phyloP scores from a whole-genome alignment of 2,113 vertebrate genomes.

The Cyrtonyx montezumae region DNA sequence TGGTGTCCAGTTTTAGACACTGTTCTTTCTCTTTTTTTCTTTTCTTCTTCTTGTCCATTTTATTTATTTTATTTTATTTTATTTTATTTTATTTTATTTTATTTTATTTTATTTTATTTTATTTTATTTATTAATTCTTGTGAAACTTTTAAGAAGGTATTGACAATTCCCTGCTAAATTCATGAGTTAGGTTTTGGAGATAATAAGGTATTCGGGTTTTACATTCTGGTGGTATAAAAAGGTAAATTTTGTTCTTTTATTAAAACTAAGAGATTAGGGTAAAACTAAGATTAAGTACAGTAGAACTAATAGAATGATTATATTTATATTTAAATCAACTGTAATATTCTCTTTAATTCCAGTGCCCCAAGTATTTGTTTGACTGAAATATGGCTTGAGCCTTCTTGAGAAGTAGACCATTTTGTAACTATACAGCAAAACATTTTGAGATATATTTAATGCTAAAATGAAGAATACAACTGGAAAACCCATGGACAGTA shows the following conservation, averaged over 20 bases:
- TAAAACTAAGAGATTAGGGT: background rate
- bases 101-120: too few species aligned
- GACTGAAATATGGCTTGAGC: background rate
- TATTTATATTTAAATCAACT: background rate
- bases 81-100: background rate
- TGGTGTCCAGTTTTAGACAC: background rate
- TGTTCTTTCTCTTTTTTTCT: fast-evolving
- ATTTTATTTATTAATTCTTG: background rate
- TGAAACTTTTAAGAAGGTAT: background rate
- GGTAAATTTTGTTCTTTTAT: background rate
- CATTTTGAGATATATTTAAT: background rate
- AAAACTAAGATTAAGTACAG: background rate
- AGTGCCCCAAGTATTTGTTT: background rate
- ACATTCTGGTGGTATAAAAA: background rate
- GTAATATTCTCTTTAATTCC: background rate
- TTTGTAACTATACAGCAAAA: background rate
- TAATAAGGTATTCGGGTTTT: background rate
- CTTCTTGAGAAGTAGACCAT: background rate
- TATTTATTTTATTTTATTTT: too few species aligned
- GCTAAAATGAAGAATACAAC: background rate
- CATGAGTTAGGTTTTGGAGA: background rate
- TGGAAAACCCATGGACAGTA: background rate
- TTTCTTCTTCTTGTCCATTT: too few species aligned
- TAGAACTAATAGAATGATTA: background rate
- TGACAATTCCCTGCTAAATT: background rate